Conservation (phyloP, 2,797 vertebrate genomes). For the Sebastes oblongus region DNA sequence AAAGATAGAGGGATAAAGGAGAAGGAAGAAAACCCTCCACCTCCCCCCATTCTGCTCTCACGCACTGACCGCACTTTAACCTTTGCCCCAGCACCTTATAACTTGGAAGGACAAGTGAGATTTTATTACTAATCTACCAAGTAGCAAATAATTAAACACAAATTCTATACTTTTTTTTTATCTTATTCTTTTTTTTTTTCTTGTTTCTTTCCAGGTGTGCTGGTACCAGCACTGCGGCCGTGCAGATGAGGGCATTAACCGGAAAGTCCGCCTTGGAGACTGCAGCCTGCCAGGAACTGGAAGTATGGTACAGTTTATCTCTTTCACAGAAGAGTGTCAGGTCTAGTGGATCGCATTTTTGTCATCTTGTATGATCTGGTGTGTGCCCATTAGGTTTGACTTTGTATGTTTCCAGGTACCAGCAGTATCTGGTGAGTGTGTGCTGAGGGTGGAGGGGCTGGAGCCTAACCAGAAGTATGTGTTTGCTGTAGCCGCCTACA, state of each 20-base stretch:
- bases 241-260: conserved; percentile 80
- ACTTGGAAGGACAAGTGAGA: conserved; percentile 82
- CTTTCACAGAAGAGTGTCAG: neutral
- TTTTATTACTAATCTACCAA: conserved; percentile 22
- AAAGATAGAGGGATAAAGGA: conserved; percentile 57
- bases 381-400: neutral
- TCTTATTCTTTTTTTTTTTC: neutral
- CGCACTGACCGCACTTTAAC: conserved; percentile 85
- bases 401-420: conserved; percentile 82
- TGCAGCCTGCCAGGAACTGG: conserved; percentile 87
- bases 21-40: conserved; percentile 77
- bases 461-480: conserved; percentile 91
- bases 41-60: conserved; percentile 87
- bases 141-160: neutral
- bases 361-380: neutral
- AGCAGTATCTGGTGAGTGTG: conserved; percentile 75
- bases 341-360: neutral
- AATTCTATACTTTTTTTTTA: neutral
- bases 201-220: conserved; percentile 80
- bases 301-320: conserved; percentile 81
- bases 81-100: conserved; percentile 87
- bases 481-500: conserved; percentile 94
- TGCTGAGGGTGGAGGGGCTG: conserved; percentile 86
- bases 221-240: conserved; percentile 92
- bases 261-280: conserved; percentile 89